These are phyloP conservation scores for Dasypogon diadema DNA, from an alignment of 2,888 invertebrate genomes.

Conservation along the genomic window DNA sequence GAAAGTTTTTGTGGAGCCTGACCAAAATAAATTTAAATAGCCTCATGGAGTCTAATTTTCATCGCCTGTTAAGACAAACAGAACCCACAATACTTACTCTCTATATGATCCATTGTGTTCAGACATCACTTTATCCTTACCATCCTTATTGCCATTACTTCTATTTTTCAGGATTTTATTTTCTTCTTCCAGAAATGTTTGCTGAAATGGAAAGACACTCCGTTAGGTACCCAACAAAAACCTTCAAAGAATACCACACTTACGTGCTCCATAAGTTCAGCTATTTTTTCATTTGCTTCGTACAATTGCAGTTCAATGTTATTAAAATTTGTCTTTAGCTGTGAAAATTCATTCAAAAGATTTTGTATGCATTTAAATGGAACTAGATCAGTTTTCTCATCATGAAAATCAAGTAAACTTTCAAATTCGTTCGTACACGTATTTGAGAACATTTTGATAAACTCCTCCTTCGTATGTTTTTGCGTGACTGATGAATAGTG, in stretches of 20 bases:
- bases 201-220: no score
- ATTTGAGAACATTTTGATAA: slow-evolving; percentile 64
- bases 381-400: slow-evolving; percentile 22
- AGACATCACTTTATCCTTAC: neutral
- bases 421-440: slow-evolving; percentile 64
- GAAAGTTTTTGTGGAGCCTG: no score
- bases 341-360: slow-evolving; percentile 64
- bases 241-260: slow-evolving; percentile 52
- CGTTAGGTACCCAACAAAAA: no score
- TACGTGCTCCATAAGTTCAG: slow-evolving; percentile 67
- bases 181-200: slow-evolving; percentile 67
- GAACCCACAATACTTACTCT: neutral
- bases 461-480: slow-evolving; percentile 60
- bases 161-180: neutral
- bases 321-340: slow-evolving; percentile 63
- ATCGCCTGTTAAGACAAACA: no score
- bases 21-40: no score
- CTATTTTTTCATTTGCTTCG: slow-evolving; percentile 68
- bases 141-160: neutral
- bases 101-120: neutral
- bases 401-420: slow-evolving; percentile 64
- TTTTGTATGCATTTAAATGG: slow-evolving; percentile 63
- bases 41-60: no score
- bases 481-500: neutral
- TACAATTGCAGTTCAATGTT: slow-evolving; percentile 66